These are phyloP conservation scores for Clepsis dumicolana DNA, from an alignment of 2,888 invertebrate species.

Conservation along the genomic window DNA sequence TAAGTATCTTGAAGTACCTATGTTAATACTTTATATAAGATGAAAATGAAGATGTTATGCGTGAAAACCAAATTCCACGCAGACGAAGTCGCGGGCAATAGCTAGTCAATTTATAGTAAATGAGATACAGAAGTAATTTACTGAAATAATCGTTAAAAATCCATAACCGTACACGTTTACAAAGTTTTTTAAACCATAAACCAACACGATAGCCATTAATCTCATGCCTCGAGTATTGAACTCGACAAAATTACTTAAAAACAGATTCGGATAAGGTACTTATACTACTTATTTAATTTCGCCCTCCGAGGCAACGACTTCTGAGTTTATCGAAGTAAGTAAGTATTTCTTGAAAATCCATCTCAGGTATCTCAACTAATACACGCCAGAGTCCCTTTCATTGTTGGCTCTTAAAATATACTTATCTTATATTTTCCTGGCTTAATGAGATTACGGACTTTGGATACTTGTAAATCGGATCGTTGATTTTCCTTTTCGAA, in stretches of 20 bases:
- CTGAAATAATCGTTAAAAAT: no score
- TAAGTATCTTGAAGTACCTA: no score
- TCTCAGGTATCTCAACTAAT: background rate
- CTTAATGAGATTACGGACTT: slow-evolving; percentile 36
- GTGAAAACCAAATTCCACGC: no score
- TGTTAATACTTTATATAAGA: no score
- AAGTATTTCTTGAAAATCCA: slow-evolving; percentile 26
- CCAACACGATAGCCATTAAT: background rate
- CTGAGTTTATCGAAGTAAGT: slow-evolving; percentile 13
- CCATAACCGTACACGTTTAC: no score
- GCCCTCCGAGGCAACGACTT: slow-evolving; percentile 14
- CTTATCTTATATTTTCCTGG: slow-evolving; percentile 16
- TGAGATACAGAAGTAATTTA: no score
- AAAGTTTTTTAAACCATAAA: background rate
- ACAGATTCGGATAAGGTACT: background rate
- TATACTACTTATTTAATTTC: slow-evolving; percentile 7
- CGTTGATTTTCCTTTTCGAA: slow-evolving; percentile 20
- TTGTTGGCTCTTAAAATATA: slow-evolving; percentile 1
- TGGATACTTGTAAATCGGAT: slow-evolving; percentile 20
- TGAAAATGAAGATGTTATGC: no score
- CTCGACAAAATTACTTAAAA: slow-evolving; percentile 4
- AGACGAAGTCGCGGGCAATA: no score
- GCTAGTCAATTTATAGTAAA: no score
- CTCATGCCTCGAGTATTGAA: background rate
- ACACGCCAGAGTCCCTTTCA: background rate